Evolutionary conservation across 2,888 invertebrate genomes (phyloP).

Genomic region (Drosophila anomelani): DNA sequence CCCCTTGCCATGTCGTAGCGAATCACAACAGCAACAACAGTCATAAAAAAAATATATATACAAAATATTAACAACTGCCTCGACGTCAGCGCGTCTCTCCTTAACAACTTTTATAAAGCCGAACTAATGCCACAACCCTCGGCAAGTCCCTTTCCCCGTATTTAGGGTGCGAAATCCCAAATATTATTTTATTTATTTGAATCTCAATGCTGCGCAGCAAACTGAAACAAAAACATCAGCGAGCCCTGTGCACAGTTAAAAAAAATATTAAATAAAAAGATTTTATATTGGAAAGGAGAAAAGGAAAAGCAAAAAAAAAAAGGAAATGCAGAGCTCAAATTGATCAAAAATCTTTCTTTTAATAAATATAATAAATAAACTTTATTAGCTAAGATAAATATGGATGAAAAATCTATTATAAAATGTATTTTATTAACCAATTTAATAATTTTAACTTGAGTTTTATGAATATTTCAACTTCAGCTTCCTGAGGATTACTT

Average conservation of each 20-base stretch:
- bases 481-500: background rate
- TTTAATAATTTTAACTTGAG: too few species aligned
- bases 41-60: slow-evolving; percentile 49
- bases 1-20: slow-evolving; percentile 70
- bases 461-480: background rate
- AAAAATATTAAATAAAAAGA: background rate
- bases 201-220: slow-evolving; percentile 65
- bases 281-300: slow-evolving; percentile 60
- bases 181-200: slow-evolving; percentile 83
- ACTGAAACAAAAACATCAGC: slow-evolving; percentile 42
- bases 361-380: too few species aligned
- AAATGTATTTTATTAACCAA: too few species aligned
- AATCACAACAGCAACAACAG: slow-evolving; percentile 81
- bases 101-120: slow-evolving; percentile 71
- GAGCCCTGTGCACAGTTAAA: background rate
- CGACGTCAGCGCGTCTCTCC: slow-evolving; percentile 64
- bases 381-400: too few species aligned
- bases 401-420: too few species aligned
- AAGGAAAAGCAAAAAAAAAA: slow-evolving; percentile 67
- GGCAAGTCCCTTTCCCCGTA: slow-evolving; percentile 37
- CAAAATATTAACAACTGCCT: slow-evolving; percentile 71
- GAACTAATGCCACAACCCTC: slow-evolving; percentile 66
- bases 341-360: too few species aligned
- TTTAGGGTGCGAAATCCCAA: slow-evolving; percentile 82
- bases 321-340: slow-evolving; percentile 10